phyloP scores from a whole-genome alignment of 2,888 invertebrate genomes.

The Isotomurus palustris region DNA sequence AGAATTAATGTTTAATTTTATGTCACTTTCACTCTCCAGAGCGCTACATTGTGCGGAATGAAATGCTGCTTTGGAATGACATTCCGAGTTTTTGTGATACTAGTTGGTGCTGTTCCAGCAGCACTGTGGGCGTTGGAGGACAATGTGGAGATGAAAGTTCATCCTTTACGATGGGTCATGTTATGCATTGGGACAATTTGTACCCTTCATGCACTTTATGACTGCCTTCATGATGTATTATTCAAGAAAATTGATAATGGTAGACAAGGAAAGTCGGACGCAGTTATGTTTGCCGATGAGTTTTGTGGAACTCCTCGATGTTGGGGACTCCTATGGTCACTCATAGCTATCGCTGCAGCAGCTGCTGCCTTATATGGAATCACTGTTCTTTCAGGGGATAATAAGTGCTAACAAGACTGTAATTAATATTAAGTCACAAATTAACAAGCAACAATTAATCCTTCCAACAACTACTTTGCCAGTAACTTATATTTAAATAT shows the following conservation, averaged over 20 bases:
- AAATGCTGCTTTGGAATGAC: conserved; percentile 30
- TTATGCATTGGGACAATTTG: conserved; percentile 36
- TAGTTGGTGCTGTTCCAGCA: conserved; percentile 32
- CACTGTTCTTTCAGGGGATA: conserved; percentile 25
- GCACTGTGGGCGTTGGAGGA: conserved; percentile 35
- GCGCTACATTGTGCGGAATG: conserved; percentile 31
- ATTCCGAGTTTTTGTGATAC: conserved; percentile 28
- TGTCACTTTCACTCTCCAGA: conserved; percentile 14
- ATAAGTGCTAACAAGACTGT: neutral
- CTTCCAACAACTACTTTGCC: no score
- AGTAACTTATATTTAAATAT: no score
- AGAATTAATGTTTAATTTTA: neutral
- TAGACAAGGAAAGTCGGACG: conserved; percentile 34
- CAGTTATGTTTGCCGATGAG: conserved; percentile 40
- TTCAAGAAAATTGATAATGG: conserved; percentile 33
- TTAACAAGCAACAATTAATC: neutral
- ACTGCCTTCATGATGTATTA: conserved; percentile 39
- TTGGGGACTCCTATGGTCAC: conserved; percentile 38
- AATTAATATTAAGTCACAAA: neutral
- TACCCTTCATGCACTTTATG: conserved; percentile 38
- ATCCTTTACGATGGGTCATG: conserved; percentile 35
- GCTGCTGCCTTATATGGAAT: conserved; percentile 29
- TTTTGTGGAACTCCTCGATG: conserved; percentile 35
- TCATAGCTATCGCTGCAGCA: conserved; percentile 28
- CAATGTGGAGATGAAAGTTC: conserved; percentile 29